Percentiles rank a stretch among this genome's conserved stretches.
Conservation (phyloP, 2,797 vertebrate species). For the Anas capensis region DNA sequence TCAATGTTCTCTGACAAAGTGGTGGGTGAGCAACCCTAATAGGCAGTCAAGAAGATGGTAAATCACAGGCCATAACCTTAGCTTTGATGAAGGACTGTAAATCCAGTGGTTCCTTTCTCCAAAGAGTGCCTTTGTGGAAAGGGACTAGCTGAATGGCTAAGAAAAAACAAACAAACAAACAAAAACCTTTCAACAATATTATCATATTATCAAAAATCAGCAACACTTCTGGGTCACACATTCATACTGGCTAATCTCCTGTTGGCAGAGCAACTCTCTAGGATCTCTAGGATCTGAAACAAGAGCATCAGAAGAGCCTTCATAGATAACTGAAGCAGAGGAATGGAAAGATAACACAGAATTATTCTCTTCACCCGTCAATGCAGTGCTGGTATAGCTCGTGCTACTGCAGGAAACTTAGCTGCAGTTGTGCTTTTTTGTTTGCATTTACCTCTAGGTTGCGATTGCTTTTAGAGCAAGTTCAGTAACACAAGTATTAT, state of each 20-base stretch:
- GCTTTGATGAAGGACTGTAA: not conserved
- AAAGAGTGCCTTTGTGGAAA: not conserved
- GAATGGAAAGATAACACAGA: not conserved
- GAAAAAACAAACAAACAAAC: not conserved
- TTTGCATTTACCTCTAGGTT: not conserved
- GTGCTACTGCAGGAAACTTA: not conserved
- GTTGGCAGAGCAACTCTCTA: not conserved
- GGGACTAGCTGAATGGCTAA: not conserved
- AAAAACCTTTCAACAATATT: not conserved
- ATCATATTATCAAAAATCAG: not conserved
- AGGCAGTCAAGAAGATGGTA: not conserved
- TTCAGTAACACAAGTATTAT: not conserved
- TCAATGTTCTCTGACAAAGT: not conserved
- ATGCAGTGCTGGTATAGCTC: not conserved
- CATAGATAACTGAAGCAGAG: not conserved
- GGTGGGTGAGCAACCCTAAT: not conserved
- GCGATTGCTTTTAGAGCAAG: not conserved
- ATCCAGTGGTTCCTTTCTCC: not conserved
- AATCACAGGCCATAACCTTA: not conserved
- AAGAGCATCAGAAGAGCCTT: not conserved
- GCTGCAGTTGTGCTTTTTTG: not conserved
- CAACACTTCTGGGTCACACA: not conserved
- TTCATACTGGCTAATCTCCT: not conserved
- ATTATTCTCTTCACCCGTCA: not conserved
- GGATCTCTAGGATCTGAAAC: not conserved